A percentile compares a stretch with the other conserved stretches of the same genome.
These are phyloP conservation scores for Dromiciops gliroides DNA, from an alignment of 2,113 vertebrate genomes.

Conservation along the genomic window DNA sequence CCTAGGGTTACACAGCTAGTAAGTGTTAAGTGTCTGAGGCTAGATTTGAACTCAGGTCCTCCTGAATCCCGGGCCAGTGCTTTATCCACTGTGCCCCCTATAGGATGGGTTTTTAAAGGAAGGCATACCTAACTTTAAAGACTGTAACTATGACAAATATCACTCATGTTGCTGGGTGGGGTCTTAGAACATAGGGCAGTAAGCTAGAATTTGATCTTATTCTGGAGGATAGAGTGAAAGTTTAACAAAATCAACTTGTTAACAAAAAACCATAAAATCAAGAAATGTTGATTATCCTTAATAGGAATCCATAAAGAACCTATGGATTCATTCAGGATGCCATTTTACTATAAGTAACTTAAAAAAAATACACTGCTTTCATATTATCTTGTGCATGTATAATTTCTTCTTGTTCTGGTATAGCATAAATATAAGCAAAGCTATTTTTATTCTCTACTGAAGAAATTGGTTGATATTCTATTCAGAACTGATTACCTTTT, in stretches of 20 bases:
- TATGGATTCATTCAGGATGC: not conserved
- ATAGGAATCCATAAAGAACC: constrained; percentile 26
- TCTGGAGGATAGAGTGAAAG: not conserved
- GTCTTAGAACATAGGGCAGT: not conserved
- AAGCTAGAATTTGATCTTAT: too few relatives aligned
- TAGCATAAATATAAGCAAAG: constrained; percentile 24
- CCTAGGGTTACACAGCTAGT: too few relatives aligned
- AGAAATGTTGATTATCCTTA: not conserved
- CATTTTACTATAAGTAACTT: constrained; percentile 1
- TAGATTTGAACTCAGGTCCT: too few relatives aligned
- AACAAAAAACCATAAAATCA: constrained; percentile 17
- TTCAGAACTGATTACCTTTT: constrained; percentile 40
- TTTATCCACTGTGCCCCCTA: too few relatives aligned
- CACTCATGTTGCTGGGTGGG: not conserved
- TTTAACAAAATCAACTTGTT: not conserved
- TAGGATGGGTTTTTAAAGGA: too few relatives aligned
- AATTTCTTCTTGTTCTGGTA: not conserved
- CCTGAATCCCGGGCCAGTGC: too few relatives aligned
- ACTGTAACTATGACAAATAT: not conserved
- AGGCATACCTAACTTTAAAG: too few relatives aligned
- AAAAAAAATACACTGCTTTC: not conserved
- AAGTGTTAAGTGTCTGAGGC: too few relatives aligned
- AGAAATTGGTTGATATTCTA: constrained; percentile 62
- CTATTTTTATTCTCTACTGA: constrained; percentile 34
- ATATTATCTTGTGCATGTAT: not conserved